A percentile compares a stretch with the other conserved stretches of the same genome.
Conservation (phyloP, 2,113 vertebrate genomes). For the Equus przewalskii region DNA sequence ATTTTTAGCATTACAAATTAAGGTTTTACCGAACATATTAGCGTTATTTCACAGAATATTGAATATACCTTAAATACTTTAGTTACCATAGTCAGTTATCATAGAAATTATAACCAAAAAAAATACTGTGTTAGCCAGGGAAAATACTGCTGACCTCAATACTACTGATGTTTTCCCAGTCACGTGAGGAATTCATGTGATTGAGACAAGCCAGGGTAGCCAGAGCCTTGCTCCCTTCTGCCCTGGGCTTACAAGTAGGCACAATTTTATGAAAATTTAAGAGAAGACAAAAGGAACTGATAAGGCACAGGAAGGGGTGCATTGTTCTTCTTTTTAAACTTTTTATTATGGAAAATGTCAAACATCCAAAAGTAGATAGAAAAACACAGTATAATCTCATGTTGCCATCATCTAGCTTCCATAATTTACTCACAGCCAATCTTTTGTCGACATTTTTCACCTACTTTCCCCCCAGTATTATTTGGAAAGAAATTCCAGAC, state of each 20-base stretch:
- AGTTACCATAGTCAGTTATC: neutral
- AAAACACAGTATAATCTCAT: neutral
- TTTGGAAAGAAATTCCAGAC: slow-evolving; percentile 22
- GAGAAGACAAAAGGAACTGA: neutral
- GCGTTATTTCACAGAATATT: neutral
- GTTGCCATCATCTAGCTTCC: neutral
- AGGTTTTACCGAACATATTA: neutral
- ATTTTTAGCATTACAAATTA: slow-evolving; percentile 26
- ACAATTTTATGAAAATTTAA: neutral
- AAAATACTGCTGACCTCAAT: neutral
- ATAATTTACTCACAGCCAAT: neutral
- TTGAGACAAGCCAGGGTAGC: neutral
- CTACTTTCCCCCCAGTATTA: neutral
- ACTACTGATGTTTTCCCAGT: neutral
- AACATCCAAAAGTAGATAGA: neutral
- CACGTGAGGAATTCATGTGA: neutral
- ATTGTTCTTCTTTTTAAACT: neutral
- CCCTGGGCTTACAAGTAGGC: neutral
- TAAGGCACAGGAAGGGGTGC: neutral
- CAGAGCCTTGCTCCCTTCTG: neutral
- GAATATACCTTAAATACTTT: neutral
- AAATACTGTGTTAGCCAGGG: neutral
- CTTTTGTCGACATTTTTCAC: neutral
- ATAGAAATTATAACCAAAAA: neutral
- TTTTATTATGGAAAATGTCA: neutral